phyloP scores from a whole-genome alignment of 2,113 vertebrate species.

The Sitta europaea region DNA sequence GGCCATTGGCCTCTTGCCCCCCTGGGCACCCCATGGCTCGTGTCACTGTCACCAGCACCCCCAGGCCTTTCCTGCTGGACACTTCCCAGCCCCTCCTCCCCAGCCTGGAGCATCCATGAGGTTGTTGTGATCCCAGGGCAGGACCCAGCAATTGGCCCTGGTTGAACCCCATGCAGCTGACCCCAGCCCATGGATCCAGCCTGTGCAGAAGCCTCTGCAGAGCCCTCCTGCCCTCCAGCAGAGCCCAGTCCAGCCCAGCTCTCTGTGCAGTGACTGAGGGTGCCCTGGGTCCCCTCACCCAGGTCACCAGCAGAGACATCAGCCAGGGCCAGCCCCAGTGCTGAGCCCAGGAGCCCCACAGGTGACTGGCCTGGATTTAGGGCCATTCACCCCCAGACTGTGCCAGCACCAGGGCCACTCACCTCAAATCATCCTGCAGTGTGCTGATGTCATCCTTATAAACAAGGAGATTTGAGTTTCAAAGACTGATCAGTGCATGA shows the following conservation, averaged over 20 bases:
- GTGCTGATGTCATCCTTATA: background rate
- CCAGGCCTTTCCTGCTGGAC: background rate
- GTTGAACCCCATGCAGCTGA: background rate
- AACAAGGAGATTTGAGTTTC: background rate
- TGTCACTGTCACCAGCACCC: background rate
- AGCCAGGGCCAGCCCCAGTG: too few species aligned
- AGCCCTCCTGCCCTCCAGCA: background rate
- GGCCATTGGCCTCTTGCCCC: background rate
- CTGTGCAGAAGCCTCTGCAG: background rate
- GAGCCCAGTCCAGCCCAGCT: background rate
- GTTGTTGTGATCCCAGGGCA: background rate
- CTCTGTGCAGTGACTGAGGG: background rate
- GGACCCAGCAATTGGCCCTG: background rate
- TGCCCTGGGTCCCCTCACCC: background rate
- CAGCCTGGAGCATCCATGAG: background rate
- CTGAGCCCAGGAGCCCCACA: background rate
- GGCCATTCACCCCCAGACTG: fast-evolving
- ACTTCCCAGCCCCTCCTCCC: background rate
- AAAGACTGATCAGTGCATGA: background rate
- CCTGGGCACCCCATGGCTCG: background rate
- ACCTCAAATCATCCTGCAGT: background rate
- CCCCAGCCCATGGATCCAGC: background rate
- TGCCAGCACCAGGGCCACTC: background rate
- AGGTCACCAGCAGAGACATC: too few species aligned
- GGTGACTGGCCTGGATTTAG: background rate